Evolutionary conservation across 2,113 vertebrate genomes (phyloP).

Genomic region (Oncorhynchus masou): DNA sequence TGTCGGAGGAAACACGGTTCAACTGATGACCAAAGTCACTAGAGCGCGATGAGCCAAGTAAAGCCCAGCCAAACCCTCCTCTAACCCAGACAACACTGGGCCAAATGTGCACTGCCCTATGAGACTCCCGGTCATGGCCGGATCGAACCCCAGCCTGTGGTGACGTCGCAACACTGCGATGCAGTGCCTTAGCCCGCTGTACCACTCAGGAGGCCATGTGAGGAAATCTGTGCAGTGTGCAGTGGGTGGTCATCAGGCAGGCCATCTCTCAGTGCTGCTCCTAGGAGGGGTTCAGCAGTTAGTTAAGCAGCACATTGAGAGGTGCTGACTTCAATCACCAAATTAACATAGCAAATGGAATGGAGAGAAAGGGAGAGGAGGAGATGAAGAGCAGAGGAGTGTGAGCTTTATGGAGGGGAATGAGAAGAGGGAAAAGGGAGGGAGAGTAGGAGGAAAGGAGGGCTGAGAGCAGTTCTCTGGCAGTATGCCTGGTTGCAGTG

Average conservation of each 20-base stretch:
- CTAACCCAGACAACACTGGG: too few relatives aligned
- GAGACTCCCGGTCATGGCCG: too few relatives aligned
- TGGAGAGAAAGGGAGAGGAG: neutral
- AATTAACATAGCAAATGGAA: constrained; percentile 43
- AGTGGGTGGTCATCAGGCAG: too few relatives aligned
- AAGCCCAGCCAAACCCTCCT: too few relatives aligned
- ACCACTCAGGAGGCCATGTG: neutral
- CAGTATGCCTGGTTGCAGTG: constrained; percentile 50
- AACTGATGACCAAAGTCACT: too few relatives aligned
- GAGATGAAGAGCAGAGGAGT: neutral
- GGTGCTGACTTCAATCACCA: constrained; percentile 67
- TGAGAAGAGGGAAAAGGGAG: constrained; percentile 8
- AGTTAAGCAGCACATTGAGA: constrained; percentile 55
- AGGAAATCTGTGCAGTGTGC: neutral
- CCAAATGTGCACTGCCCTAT: too few relatives aligned
- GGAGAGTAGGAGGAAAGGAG: neutral
- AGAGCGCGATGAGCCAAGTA: too few relatives aligned
- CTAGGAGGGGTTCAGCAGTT: constrained; percentile 28
- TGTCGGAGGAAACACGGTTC: too few relatives aligned
- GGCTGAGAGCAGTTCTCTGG: constrained; percentile 37
- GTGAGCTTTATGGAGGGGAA: neutral
- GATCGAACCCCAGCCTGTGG: too few relatives aligned
- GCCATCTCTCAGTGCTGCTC: neutral
- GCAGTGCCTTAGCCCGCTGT: too few relatives aligned
- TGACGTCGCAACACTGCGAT: too few relatives aligned